Percentiles rank a stretch among this genome's conserved stretches.
Conservation (phyloP, 2,113 vertebrate genomes). For the Chauna torquata region DNA sequence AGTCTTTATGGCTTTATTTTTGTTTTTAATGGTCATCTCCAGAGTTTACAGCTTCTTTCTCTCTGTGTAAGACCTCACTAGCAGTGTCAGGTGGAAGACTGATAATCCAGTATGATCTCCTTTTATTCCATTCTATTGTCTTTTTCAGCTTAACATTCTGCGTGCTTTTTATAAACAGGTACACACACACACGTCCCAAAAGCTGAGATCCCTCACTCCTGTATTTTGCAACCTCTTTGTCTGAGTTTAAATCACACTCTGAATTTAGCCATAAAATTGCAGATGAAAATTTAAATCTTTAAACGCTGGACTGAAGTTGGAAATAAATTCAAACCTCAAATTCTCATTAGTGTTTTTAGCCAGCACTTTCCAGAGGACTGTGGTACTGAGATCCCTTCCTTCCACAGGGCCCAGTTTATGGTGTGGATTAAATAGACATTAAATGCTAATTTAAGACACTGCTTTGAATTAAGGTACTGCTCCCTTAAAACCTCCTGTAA, state of each 20-base stretch:
- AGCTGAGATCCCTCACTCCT: neutral
- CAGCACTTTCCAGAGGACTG: neutral
- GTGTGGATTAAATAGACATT: neutral
- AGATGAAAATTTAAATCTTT: neutral
- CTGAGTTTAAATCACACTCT: neutral
- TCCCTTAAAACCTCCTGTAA: neutral
- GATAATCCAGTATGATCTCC: neutral
- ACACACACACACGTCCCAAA: neutral
- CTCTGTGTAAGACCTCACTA: neutral
- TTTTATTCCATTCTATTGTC: neutral
- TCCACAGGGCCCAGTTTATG: accelerated
- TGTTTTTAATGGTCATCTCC: neutral
- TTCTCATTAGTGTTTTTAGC: neutral
- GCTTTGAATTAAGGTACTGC: neutral
- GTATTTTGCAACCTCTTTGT: neutral
- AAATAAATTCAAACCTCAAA: neutral
- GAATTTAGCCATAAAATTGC: neutral
- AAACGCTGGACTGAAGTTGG: neutral
- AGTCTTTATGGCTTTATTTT: neutral
- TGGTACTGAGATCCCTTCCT: neutral
- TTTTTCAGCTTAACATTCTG: neutral
- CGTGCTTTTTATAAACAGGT: neutral
- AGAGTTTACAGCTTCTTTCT: neutral
- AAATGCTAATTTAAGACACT: neutral
- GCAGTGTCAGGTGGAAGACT: neutral